phyloP scores from a whole-genome alignment of 2,888 invertebrate species.

The Quadroppia sp. region DNA sequence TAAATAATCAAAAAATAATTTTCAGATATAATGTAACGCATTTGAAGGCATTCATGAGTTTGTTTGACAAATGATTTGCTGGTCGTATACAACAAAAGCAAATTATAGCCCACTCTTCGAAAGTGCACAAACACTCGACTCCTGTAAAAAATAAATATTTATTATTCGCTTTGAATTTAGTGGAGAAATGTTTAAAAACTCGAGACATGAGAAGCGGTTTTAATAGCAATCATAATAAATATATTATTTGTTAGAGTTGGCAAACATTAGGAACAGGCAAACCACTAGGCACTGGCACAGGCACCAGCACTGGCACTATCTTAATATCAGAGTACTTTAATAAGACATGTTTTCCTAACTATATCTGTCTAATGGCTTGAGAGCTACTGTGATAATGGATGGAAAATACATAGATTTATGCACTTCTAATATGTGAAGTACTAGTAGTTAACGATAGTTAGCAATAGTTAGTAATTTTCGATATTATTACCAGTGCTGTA shows the following conservation, averaged over 20 bases:
- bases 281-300: not conserved
- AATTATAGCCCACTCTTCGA: conserved; percentile 10
- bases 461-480: conserved; percentile 13
- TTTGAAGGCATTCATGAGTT: conserved; percentile 9
- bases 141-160: conserved; percentile 28
- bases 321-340: conserved; percentile 33
- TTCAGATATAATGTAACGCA: conserved; percentile 26
- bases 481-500: not conserved
- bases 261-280: conserved; percentile 10
- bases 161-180: conserved; percentile 29
- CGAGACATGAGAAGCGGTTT: not conserved
- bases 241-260: conserved; percentile 9
- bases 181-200: not conserved
- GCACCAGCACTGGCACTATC: conserved; percentile 2
- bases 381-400: conserved; percentile 33
- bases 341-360: conserved; percentile 34
- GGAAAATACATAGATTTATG: conserved; percentile 30
- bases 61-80: conserved; percentile 30
- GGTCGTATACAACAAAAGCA: conserved; percentile 19
- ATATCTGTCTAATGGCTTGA: conserved; percentile 34
- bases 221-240: not conserved
- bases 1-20: conserved; percentile 18
- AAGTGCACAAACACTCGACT: conserved; percentile 14
- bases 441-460: not conserved
- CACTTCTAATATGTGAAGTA: not conserved